phyloP scores from a whole-genome alignment of 2,888 invertebrate genomes.

The Morpho helenor region DNA sequence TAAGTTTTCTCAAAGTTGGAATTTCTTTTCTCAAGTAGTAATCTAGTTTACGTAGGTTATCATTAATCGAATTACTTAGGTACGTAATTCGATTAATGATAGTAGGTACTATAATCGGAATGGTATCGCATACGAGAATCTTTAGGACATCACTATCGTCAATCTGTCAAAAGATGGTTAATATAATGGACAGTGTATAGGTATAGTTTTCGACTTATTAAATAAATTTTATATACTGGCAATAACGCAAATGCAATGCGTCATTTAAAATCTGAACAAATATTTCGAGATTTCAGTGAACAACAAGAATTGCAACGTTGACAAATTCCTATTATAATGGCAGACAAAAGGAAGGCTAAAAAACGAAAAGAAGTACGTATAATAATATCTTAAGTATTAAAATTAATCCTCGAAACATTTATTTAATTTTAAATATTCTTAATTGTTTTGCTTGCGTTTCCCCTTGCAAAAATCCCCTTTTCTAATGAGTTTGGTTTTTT shows the following conservation, averaged over 20 bases:
- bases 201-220: background rate
- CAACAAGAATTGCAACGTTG: conserved; percentile 43
- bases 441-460: conserved; percentile 9
- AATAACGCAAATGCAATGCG: conserved; percentile 24
- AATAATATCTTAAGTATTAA: too few species aligned
- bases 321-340: conserved; percentile 60
- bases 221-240: conserved; percentile 8
- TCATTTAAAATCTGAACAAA: conserved; percentile 24
- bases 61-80: too few species aligned
- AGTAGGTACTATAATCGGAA: too few species aligned
- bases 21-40: too few species aligned
- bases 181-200: too few species aligned
- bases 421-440: conserved; percentile 18
- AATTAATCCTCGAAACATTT: too few species aligned
- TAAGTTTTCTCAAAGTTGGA: too few species aligned
- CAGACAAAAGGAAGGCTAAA: conserved; percentile 73
- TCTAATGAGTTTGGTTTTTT: conserved; percentile 5
- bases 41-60: too few species aligned
- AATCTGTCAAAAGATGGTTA: too few species aligned
- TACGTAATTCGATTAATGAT: too few species aligned
- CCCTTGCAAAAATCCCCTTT: background rate
- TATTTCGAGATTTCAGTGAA: conserved; percentile 24
- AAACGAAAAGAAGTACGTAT: conserved; percentile 70
- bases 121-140: too few species aligned
- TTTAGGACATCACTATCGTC: too few species aligned